Percentiles rank a stretch among this genome's conserved stretches.
These are phyloP conservation scores for Ctena decussata DNA, from an alignment of 2,888 invertebrate species.

Conservation along the genomic window DNA sequence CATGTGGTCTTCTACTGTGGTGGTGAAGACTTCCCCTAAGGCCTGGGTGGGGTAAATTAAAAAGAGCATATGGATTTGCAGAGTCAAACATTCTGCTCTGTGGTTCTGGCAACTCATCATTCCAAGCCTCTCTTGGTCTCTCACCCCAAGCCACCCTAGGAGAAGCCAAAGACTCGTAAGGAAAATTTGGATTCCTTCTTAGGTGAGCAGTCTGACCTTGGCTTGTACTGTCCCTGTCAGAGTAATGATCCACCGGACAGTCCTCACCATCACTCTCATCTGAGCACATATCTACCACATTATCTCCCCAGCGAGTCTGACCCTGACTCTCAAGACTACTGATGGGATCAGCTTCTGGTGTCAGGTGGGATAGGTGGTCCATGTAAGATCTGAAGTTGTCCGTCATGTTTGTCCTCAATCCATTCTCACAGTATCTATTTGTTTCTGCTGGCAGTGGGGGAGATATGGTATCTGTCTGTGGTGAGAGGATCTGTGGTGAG, in stretches of 20 bases:
- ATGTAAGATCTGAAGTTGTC: constrained; percentile 78
- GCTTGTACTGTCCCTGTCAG: constrained; percentile 5
- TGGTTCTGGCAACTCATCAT: constrained; percentile 46
- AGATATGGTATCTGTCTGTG: constrained; percentile 5
- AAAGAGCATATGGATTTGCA: constrained; percentile 76
- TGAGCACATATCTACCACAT: constrained; percentile 64
- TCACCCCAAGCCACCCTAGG: constrained; percentile 59
- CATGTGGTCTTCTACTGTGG: background rate
- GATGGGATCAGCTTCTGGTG: constrained; percentile 56
- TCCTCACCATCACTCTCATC: constrained; percentile 66
- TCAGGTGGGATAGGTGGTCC: constrained; percentile 76
- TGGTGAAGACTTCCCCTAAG: constrained; percentile 1
- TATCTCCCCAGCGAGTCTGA: constrained; percentile 37
- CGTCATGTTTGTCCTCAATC: constrained; percentile 55
- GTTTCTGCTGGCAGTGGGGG: background rate
- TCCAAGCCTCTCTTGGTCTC: constrained; percentile 56
- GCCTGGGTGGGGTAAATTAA: constrained; percentile 72
- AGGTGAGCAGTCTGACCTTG: background rate
- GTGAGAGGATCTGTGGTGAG: background rate
- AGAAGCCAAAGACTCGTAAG: constrained; percentile 50
- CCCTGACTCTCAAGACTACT: constrained; percentile 15
- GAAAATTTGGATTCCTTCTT: constrained; percentile 53
- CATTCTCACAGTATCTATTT: constrained; percentile 14
- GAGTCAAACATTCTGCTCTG: constrained; percentile 66
- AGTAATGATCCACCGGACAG: constrained; percentile 10